phyloP scores from a whole-genome alignment of 1,140 invertebrate species.

The Lordiphosa collinella region DNA sequence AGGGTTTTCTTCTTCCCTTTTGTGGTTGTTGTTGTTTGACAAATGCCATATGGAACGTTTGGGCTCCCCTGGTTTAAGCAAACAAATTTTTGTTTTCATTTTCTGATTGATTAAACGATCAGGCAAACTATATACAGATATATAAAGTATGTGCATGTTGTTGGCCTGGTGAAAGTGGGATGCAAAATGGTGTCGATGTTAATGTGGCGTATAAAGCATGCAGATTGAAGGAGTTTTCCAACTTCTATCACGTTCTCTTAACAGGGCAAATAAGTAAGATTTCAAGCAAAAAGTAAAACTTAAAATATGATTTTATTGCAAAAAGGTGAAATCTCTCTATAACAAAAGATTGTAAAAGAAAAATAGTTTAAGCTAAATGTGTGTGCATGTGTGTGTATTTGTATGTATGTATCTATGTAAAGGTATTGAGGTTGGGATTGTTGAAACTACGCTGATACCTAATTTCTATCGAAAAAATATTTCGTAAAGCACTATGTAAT shows the following conservation, averaged over 20 bases:
- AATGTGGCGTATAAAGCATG: conserved; percentile 12
- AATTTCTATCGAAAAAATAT: too few relatives aligned
- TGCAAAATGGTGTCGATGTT: conserved; percentile 14
- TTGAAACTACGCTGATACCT: not conserved
- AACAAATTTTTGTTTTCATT: conserved; percentile 17
- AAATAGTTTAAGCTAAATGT: conserved; percentile 37
- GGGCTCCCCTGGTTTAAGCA: not conserved
- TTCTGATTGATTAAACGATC: conserved; percentile 35
- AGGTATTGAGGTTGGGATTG: conserved; percentile 9
- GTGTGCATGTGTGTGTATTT: conserved; percentile 1
- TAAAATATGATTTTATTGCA: conserved; percentile 30
- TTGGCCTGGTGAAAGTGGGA: conserved; percentile 1
- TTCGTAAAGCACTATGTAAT: too few relatives aligned
- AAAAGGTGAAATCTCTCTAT: conserved; percentile 74
- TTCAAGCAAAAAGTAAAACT: conserved; percentile 33
- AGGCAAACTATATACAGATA: conserved; percentile 55
- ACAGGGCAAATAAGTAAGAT: conserved; percentile 22
- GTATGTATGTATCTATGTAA: conserved; percentile 20
- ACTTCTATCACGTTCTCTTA: conserved; percentile 1
- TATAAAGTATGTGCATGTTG: not conserved
- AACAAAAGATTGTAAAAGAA: conserved; percentile 25
- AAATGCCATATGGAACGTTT: not conserved
- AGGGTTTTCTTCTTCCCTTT: too few relatives aligned
- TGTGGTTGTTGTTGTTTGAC: conserved; percentile 6
- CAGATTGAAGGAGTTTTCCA: conserved; percentile 16